Conservation (phyloP, 2,797 vertebrate species). For the Sarcophilus harrisii region DNA sequence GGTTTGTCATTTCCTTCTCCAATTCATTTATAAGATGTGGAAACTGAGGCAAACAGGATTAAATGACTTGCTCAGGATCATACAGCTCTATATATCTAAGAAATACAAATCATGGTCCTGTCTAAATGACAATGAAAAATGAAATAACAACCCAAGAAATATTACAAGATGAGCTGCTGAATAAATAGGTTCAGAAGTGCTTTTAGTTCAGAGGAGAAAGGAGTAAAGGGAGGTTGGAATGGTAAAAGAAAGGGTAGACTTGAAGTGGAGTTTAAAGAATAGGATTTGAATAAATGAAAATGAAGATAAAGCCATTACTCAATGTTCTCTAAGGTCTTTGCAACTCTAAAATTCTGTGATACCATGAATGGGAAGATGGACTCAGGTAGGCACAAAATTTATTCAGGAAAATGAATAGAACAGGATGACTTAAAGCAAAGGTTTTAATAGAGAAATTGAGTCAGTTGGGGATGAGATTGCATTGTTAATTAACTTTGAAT, state of each 20-base stretch:
- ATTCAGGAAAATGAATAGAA: not conserved
- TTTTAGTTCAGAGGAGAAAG: not conserved
- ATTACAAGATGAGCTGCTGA: not conserved
- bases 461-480: not conserved
- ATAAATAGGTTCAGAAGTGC: not conserved
- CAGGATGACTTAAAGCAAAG: not conserved
- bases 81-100: not conserved
- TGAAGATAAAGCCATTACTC: not conserved
- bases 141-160: not conserved
- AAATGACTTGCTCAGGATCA: not conserved
- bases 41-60: not conserved
- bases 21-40: not conserved
- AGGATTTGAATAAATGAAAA: not conserved
- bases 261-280: not conserved
- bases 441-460: not conserved
- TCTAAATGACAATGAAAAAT: not conserved
- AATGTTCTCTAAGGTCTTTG: not conserved
- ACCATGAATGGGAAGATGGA: not conserved
- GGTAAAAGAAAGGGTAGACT: not conserved
- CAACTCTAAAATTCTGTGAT: not conserved
- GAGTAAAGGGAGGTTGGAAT: not conserved
- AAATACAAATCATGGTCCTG: not conserved
- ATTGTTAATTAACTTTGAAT: not conserved
- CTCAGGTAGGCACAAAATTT: not conserved
- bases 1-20: not conserved